phyloP scores from a whole-genome alignment of 2,797 vertebrate genomes.

The Cryptoprocta ferox region DNA sequence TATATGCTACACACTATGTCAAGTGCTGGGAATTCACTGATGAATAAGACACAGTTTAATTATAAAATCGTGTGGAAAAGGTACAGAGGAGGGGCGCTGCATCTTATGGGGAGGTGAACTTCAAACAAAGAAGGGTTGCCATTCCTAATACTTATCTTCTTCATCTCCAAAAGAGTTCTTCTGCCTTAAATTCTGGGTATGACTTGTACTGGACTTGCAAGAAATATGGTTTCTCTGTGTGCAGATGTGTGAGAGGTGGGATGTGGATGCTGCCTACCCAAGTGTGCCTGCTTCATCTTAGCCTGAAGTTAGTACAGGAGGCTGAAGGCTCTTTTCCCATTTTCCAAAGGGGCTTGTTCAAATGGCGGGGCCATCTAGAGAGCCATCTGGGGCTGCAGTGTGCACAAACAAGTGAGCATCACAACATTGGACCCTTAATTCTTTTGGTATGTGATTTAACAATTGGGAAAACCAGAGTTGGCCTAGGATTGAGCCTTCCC shows the following conservation, averaged over 20 bases:
- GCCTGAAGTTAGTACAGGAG: neutral
- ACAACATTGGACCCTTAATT: neutral
- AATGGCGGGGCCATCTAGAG: neutral
- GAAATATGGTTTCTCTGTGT: neutral
- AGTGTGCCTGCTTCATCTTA: neutral
- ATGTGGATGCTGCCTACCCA: neutral
- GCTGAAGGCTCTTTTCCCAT: neutral
- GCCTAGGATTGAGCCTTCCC: neutral
- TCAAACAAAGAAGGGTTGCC: neutral
- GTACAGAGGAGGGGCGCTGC: neutral
- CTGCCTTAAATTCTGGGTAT: neutral
- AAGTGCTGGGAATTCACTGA: neutral
- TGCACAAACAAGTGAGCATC: neutral
- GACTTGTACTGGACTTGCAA: constrained; percentile 27
- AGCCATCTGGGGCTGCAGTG: neutral
- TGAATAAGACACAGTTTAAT: neutral
- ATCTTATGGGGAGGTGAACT: neutral
- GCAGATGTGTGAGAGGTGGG: neutral
- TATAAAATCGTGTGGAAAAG: neutral
- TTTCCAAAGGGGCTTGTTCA: neutral
- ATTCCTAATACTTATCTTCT: neutral
- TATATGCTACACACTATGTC: neutral
- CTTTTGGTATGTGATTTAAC: neutral
- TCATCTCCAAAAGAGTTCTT: neutral
- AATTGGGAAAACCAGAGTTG: neutral